Base-by-base conservation (phyloP, 2,797 vertebrate genomes). In the Chanos chanos region DNA sequence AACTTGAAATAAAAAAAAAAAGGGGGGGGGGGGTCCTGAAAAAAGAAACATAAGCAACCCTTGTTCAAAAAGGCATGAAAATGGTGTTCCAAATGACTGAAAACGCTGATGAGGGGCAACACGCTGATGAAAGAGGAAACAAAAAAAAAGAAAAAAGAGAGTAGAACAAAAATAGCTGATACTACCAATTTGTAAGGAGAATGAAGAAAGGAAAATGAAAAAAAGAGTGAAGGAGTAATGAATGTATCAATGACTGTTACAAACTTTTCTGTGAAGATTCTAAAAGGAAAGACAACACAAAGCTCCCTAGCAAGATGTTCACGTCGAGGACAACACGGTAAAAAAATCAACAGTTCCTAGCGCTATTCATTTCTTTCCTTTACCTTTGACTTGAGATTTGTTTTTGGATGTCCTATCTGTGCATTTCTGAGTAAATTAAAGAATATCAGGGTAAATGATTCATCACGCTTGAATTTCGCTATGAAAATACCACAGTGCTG, bases 31-130 rank as follows among this genome's bases (percentile, higher is more conserved):
- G 36, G 9, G n/a, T n/a, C n/a, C n/a, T n/a, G 1, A 21, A 55
- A 8, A 7, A 30, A 12, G 7, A 56, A 55, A 15, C 13, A 43
- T 39, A 50, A 24, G 33, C 15, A 27, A 41, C 5, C 25, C 15
- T 10, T 41, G 27, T 44, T 36, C 12, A 47, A 57, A 40, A 45
- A 57, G 40, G 25, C 53, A 56, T 52, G 36, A 54, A 52, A 53
- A 4, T 7, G 7, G 18, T 18, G 27, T 7, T 70, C 45, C 52
- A 52, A 65, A 57, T 25, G 7, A 28, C 28, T 53, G 22, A 53
- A 62, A 66, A 53, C 9, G 4, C 39, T 41, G 41, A 48, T 49
- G 27, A 64, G 24, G 28, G 33, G 33, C 18, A 61, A 43, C 36
- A 37, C 7, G 40, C 16, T 16, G 24, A 58, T 12, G 3, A 44